phyloP scores from a whole-genome alignment of 2,797 vertebrate species.

The Phylloscopus collybita region DNA sequence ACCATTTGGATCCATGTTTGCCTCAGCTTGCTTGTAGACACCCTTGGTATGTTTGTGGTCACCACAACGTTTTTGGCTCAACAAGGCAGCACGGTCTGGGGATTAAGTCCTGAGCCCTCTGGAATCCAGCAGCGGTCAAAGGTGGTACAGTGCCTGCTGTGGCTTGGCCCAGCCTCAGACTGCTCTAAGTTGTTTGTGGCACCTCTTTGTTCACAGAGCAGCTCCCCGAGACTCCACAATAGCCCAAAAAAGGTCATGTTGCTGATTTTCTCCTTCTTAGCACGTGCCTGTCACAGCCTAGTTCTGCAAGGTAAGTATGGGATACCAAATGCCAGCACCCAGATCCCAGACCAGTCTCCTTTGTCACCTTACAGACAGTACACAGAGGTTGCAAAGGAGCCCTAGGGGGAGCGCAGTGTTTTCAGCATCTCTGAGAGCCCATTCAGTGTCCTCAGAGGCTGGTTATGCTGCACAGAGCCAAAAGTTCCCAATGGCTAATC shows the following conservation, averaged over 20 bases:
- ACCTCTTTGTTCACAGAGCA: not conserved
- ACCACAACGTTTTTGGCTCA: not conserved
- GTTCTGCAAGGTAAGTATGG: not conserved
- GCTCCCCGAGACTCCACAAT: not conserved
- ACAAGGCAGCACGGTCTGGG: not conserved
- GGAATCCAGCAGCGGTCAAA: not conserved
- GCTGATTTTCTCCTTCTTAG: not conserved
- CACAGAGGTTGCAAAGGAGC: not conserved
- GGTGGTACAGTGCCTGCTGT: not conserved
- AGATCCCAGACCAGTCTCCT: not conserved
- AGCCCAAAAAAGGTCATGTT: not conserved
- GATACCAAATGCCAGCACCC: not conserved
- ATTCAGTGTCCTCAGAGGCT: not conserved
- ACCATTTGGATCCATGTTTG: not conserved
- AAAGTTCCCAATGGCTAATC: not conserved
- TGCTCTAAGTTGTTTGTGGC: not conserved
- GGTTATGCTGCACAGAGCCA: not conserved
- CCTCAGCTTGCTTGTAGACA: not conserved
- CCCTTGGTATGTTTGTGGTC: not conserved
- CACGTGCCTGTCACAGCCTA: not conserved
- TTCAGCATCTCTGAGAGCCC: not conserved
- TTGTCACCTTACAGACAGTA: not conserved
- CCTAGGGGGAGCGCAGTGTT: rapidly evolving
- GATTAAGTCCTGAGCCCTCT: not conserved
- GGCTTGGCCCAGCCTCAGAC: not conserved